phyloP scores from a whole-genome alignment of 2,113 vertebrate species.

The Brienomyrus longianalis region DNA sequence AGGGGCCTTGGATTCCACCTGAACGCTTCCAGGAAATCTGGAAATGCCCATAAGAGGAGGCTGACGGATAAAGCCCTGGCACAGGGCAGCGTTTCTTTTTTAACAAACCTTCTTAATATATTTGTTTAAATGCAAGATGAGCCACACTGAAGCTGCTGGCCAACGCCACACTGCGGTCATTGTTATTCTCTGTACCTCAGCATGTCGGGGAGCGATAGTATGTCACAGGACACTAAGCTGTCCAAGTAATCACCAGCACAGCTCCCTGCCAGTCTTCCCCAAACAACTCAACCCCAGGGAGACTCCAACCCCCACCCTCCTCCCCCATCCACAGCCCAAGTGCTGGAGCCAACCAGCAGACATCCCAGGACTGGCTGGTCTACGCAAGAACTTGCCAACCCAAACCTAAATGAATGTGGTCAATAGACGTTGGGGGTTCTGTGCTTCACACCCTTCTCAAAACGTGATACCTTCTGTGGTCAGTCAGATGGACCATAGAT shows the following conservation, averaged over 20 bases:
- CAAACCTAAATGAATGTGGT: background rate
- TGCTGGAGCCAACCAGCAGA: background rate
- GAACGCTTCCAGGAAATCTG: background rate
- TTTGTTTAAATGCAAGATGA: background rate
- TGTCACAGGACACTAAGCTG: background rate
- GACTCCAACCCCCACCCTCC: too few species aligned
- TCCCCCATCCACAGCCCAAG: background rate
- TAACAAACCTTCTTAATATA: background rate
- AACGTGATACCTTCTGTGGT: background rate
- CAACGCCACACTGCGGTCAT: background rate
- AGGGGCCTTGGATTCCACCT: background rate
- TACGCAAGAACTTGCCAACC: background rate
- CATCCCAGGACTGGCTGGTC: background rate
- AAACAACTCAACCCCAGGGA: background rate
- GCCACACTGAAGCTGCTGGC: background rate
- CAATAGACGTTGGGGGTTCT: background rate
- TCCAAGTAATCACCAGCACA: background rate
- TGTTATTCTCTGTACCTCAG: background rate
- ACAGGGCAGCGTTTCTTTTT: background rate
- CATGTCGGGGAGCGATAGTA: too few species aligned
- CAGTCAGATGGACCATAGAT: background rate
- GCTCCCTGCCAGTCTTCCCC: background rate
- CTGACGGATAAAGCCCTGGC: background rate
- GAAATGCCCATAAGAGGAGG: background rate
- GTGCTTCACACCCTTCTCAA: background rate